Conservation (phyloP, 2,113 vertebrate genomes). For the Seriola aureovittata region DNA sequence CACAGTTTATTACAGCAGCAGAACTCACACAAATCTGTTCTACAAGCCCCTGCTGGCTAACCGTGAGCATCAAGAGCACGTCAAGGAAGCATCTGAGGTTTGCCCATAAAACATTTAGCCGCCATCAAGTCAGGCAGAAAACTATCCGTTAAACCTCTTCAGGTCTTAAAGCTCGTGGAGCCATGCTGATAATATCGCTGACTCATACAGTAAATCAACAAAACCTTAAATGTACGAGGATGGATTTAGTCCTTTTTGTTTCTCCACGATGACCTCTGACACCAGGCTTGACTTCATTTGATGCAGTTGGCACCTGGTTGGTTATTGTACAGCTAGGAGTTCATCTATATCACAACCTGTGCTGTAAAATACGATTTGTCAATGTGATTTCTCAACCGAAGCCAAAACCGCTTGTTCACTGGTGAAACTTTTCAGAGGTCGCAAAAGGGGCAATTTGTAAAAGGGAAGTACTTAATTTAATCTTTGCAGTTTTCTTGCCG, state of each 20-base stretch:
- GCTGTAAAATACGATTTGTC: constrained; percentile 8
- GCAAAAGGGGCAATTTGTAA: constrained; percentile 51
- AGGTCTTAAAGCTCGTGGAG: neutral
- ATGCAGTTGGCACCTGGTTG: constrained; percentile 45
- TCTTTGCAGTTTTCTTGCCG: constrained; percentile 57
- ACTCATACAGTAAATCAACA: constrained; percentile 33
- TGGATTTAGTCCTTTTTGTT: constrained; percentile 22
- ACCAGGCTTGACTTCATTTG: constrained; percentile 37
- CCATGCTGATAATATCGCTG: constrained; percentile 10
- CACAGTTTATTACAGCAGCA: constrained; percentile 33
- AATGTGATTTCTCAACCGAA: constrained; percentile 30
- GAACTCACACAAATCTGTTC: constrained; percentile 25
- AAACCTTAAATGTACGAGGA: constrained; percentile 23
- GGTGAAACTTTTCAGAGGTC: constrained; percentile 33
- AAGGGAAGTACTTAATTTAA: constrained; percentile 63
- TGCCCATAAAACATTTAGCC: constrained; percentile 12
- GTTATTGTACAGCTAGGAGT: constrained; percentile 25
- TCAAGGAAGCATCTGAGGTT: constrained; percentile 21
- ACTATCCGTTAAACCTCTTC: neutral
- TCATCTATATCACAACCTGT: constrained; percentile 32
- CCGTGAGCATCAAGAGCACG: constrained; percentile 42
- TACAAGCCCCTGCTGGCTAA: neutral
- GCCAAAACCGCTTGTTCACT: constrained; percentile 44
- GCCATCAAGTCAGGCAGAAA: constrained; percentile 36
- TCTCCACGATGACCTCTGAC: constrained; percentile 31